phyloP scores from a whole-genome alignment of 2,113 vertebrate genomes.

The Platysternon megacephalum region DNA sequence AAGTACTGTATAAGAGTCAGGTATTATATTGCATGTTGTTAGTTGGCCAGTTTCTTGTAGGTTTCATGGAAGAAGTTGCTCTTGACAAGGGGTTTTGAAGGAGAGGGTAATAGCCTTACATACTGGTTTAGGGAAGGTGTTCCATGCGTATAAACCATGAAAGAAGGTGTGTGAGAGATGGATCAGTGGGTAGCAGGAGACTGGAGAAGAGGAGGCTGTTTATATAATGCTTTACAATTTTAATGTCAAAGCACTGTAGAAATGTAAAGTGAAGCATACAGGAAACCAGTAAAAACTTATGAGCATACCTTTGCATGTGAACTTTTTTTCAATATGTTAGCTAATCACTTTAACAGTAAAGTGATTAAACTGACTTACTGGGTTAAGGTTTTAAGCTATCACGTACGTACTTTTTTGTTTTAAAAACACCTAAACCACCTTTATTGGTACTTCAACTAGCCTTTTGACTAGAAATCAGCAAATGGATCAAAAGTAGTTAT shows the following conservation, averaged over 20 bases:
- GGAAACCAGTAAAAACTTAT: background rate
- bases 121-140: background rate
- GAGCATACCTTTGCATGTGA: background rate
- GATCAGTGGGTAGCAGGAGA: background rate
- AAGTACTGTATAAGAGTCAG: background rate
- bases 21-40: background rate
- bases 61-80: background rate
- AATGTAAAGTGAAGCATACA: background rate
- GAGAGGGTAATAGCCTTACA: background rate
- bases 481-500: background rate
- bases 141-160: background rate
- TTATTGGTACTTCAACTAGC: background rate
- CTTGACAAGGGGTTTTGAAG: background rate
- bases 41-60: background rate
- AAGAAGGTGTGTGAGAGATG: background rate
- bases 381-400: background rate
- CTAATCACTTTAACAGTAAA: background rate
- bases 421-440: background rate
- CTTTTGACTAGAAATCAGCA: background rate
- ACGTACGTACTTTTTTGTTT: background rate
- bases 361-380: background rate
- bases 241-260: background rate
- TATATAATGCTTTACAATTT: background rate
- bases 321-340: background rate
- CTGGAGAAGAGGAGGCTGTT: background rate